phyloP scores from a whole-genome alignment of 1,140 invertebrate species.

The Tyrophagus putrescentiae region DNA sequence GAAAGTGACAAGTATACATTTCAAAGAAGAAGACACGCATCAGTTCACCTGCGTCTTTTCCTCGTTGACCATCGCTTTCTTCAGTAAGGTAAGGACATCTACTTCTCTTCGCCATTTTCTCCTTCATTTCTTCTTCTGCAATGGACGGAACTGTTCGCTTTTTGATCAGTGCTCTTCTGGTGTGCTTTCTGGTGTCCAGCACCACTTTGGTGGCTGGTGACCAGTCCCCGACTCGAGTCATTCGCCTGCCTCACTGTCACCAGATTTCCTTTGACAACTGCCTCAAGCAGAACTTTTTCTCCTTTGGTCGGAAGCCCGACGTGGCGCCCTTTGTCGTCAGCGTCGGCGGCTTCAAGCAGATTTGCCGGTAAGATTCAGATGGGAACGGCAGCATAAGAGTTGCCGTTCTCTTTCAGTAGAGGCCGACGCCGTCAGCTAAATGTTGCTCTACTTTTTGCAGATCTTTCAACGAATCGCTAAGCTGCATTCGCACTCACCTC shows the following conservation, averaged over 20 bases:
- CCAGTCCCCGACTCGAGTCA: no score
- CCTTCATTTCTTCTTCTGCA: no score
- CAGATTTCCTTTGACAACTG: constrained; percentile 8
- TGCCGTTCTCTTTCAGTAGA: neutral
- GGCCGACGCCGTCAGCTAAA: neutral
- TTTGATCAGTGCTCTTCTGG: no score
- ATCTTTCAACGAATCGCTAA: constrained; percentile 5
- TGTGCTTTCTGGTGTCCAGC: no score
- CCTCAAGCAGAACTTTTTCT: neutral
- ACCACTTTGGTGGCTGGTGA: no score
- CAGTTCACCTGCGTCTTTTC: no score
- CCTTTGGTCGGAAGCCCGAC: neutral
- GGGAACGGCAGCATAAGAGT: neutral
- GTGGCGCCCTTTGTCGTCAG: neutral
- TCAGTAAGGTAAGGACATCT: neutral
- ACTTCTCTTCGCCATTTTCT: no score
- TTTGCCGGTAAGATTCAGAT: neutral
- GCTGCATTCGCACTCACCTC: constrained; percentile 4
- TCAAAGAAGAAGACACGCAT: no score
- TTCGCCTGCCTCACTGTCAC: neutral
- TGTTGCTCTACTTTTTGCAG: neutral
- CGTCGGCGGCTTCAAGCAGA: neutral
- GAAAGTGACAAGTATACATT: no score
- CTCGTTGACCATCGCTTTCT: neutral
- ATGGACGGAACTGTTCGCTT: no score